Evolutionary conservation across 2,888 invertebrate species (phyloP).

Genomic region (Eupithecia insigniata): DNA sequence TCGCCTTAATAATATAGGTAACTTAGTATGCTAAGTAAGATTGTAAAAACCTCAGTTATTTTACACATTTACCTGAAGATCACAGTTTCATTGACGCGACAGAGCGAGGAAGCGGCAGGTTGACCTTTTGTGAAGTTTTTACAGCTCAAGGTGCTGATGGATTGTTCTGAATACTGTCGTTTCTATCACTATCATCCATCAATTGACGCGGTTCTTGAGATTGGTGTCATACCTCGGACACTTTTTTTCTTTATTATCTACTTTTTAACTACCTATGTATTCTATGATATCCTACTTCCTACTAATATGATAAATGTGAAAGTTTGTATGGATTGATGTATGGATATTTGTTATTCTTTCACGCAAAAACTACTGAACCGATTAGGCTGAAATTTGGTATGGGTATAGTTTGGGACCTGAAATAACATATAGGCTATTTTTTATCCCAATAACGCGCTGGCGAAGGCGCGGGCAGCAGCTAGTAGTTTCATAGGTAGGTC

Average conservation of each 20-base stretch:
- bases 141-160: conserved; percentile 58
- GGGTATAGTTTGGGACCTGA: no score
- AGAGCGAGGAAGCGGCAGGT: conserved; percentile 61
- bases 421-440: no score
- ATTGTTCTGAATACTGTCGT: conserved; percentile 43
- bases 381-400: no score
- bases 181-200: conserved; percentile 49
- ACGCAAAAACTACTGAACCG: no score
- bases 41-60: not conserved
- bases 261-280: no score
- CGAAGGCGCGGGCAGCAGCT: no score
- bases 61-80: conserved; percentile 12
- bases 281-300: not conserved
- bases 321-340: no score
- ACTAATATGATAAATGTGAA: no score
- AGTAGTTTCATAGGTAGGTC: no score
- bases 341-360: no score
- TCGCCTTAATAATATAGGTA: not conserved
- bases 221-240: conserved; percentile 11
- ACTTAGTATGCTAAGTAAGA: not conserved
- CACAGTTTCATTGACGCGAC: conserved; percentile 54
- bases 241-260: not conserved
- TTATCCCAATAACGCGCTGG: no score
- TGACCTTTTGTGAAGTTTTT: conserved; percentile 66
- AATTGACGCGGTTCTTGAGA: conserved; percentile 33